Evolutionary conservation across 2,797 vertebrate genomes (phyloP).

Genomic region (Malacoctenus gilli): DNA sequence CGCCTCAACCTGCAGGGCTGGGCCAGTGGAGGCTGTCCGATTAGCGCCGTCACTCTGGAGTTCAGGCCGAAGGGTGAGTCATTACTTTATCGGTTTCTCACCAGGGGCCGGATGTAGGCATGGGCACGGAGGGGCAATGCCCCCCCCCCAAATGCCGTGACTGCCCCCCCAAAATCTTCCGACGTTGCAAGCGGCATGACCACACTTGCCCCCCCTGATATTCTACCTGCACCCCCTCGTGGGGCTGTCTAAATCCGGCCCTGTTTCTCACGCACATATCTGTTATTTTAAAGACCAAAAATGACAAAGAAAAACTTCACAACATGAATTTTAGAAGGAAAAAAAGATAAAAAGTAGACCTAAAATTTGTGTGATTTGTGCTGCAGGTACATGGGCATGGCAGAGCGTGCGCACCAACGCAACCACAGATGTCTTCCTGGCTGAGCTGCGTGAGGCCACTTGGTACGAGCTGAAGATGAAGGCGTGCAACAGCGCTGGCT

Average conservation of each 20-base stretch:
- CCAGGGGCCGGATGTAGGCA: too few relatives aligned
- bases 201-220: too few relatives aligned
- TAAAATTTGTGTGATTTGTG: neutral
- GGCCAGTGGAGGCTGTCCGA: constrained; percentile 96
- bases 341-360: neutral
- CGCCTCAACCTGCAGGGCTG: constrained; percentile 96
- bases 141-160: too few relatives aligned
- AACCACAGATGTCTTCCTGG: constrained; percentile 92
- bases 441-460: constrained; percentile 94
- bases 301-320: neutral
- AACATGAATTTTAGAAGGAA: neutral
- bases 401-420: constrained; percentile 92
- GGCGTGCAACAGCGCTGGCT: constrained; percentile 98
- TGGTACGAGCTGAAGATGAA: constrained; percentile 99
- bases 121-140: too few relatives aligned
- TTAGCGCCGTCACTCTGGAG: constrained; percentile 90
- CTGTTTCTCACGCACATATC: too few relatives aligned
- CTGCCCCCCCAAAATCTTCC: too few relatives aligned
- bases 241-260: too few relatives aligned
- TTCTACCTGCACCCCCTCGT: too few relatives aligned
- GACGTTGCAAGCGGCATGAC: too few relatives aligned
- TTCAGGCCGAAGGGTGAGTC: constrained; percentile 89
- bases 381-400: constrained; percentile 91
- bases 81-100: too few relatives aligned
- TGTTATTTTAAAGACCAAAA: too few relatives aligned